These are phyloP conservation scores for Campoplex capitator DNA, from an alignment of 2,888 invertebrate genomes.

Conservation along the genomic window DNA sequence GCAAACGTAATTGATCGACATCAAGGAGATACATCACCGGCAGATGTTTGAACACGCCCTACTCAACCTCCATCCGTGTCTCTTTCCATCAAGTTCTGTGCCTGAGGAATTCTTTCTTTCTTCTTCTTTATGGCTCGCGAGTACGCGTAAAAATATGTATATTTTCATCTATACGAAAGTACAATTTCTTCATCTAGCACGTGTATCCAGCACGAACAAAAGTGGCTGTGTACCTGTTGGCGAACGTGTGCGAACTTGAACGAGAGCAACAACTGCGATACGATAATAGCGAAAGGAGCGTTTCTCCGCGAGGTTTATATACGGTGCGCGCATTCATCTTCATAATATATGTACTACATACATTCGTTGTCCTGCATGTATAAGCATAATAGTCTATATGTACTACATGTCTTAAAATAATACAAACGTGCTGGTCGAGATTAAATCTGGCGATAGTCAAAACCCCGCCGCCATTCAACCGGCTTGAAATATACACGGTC, in stretches of 20 bases:
- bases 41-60: conserved; percentile 80
- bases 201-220: conserved; percentile 28
- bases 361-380: conserved; percentile 4
- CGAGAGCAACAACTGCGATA: conserved; percentile 53
- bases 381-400: conserved; percentile 10
- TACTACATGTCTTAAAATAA: conserved; percentile 63
- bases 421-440: conserved; percentile 68
- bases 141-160: conserved; percentile 19
- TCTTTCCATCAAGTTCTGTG: conserved; percentile 72
- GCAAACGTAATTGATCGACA: conserved; percentile 78
- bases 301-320: conserved; percentile 37
- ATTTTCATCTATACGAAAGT: conserved; percentile 11
- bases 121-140: not conserved
- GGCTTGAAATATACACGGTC: conserved; percentile 76
- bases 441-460: conserved; percentile 74
- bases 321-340: not conserved
- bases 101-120: conserved; percentile 12
- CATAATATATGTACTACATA: not conserved
- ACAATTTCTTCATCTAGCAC: conserved; percentile 7
- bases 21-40: conserved; percentile 79
- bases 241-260: conserved; percentile 61
- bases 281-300: conserved; percentile 64
- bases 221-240: conserved; percentile 69
- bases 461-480: conserved; percentile 31
- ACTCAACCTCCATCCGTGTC: conserved; percentile 78